These are phyloP conservation scores for Amphiprion ocellaris DNA, from an alignment of 2,113 vertebrate species.

Conservation along the genomic window DNA sequence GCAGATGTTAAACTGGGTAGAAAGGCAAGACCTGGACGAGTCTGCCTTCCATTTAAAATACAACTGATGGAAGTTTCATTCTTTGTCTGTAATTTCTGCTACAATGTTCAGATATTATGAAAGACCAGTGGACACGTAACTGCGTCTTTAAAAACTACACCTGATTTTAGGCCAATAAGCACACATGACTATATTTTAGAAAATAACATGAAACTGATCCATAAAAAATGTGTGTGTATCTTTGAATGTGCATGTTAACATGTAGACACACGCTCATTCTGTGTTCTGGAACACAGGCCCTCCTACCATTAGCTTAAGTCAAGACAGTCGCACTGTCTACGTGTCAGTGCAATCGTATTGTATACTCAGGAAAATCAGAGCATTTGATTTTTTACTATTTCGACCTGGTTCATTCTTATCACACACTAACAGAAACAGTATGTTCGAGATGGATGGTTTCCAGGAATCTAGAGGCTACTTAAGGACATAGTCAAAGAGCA, in stretches of 20 bases:
- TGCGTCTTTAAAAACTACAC: neutral
- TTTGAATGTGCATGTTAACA: constrained; percentile 15
- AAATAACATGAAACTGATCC: neutral
- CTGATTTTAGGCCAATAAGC: neutral
- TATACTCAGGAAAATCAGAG: neutral
- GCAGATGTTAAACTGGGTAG: neutral
- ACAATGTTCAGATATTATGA: neutral
- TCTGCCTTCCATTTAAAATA: constrained; percentile 3
- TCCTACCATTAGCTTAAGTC: neutral
- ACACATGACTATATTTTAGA: neutral
- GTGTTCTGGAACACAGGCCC: constrained; percentile 22
- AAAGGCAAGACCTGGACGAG: neutral
- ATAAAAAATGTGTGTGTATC: neutral
- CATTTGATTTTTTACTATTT: constrained; percentile 12
- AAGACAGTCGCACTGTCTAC: constrained; percentile 5
- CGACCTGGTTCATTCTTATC: neutral
- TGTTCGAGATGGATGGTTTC: neutral
- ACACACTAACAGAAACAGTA: neutral
- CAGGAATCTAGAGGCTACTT: constrained; percentile 36
- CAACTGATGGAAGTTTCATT: constrained; percentile 10
- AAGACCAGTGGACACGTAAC: neutral
- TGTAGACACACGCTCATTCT: constrained; percentile 7
- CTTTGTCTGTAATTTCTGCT: constrained; percentile 1
- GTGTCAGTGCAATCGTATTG: constrained; percentile 3
- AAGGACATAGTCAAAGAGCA: constrained; percentile 31